These are phyloP conservation scores for Mus spretus DNA, from an alignment of 2,797 vertebrate species.

Conservation along the genomic window DNA sequence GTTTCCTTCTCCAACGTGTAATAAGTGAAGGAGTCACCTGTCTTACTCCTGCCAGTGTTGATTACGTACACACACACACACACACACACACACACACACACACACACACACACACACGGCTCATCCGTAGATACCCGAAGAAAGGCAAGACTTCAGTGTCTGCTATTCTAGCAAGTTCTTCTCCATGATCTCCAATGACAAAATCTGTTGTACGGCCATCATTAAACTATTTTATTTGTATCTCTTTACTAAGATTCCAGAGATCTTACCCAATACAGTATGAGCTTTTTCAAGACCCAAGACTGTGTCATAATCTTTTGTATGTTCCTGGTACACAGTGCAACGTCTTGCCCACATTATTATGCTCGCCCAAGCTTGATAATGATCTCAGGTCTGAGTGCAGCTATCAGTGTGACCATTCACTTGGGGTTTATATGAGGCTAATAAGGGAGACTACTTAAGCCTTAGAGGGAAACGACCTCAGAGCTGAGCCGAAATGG, in stretches of 20 bases:
- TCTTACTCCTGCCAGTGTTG: not conserved
- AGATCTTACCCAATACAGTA: not conserved
- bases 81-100: no score
- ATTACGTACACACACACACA: no score
- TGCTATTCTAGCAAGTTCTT: not conserved
- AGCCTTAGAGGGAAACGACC: constrained; percentile 25
- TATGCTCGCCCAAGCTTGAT: not conserved
- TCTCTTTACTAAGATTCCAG: not conserved
- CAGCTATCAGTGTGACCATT: not conserved
- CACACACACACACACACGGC: no score
- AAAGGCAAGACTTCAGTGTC: not conserved
- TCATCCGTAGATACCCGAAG: not conserved
- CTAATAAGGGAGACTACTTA: constrained; percentile 16
- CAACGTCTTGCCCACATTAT: not conserved
- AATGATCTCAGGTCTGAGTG: not conserved
- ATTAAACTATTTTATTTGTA: not conserved
- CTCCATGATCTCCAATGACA: not conserved
- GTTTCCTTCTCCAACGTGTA: not conserved
- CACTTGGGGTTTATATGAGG: not conserved
- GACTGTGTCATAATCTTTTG: not conserved
- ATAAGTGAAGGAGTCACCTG: not conserved
- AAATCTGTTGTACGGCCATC: not conserved
- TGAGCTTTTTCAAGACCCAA: not conserved
- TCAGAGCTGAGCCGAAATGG: constrained; percentile 28
- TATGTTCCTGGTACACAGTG: not conserved